phyloP scores from a whole-genome alignment of 2,797 vertebrate species.

The Mus minutoides region DNA sequence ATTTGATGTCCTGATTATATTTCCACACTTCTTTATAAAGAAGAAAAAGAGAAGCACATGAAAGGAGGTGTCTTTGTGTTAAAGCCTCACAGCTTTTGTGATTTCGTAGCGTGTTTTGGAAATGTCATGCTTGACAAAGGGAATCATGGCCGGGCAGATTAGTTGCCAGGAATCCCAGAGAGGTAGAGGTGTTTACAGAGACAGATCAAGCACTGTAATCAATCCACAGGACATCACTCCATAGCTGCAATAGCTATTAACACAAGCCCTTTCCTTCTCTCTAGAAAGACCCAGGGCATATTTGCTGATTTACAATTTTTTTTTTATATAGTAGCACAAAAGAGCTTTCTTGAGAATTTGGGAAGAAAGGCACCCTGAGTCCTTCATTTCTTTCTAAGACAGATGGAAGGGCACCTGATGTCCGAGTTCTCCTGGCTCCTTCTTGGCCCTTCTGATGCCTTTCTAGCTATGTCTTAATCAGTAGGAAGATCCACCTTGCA shows the following conservation, averaged over 20 bases:
- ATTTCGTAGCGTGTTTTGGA: neutral
- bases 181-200: conserved; percentile 60
- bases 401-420: too few relatives aligned
- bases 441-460: neutral
- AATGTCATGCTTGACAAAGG: conserved; percentile 3
- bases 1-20: conserved; percentile 72
- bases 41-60: neutral
- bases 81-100: conserved; percentile 6
- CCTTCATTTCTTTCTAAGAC: conserved; percentile 49
- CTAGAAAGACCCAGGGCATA: neutral
- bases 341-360: neutral
- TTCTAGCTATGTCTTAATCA: neutral
- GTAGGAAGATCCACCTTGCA: neutral
- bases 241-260: conserved; percentile 17
- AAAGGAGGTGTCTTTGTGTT: conserved; percentile 15
- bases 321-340: neutral
- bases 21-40: conserved; percentile 61
- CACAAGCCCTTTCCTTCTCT: neutral
- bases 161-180: neutral
- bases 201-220: conserved; percentile 35
- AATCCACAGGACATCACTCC: neutral
- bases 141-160: neutral
- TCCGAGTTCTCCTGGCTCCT: neutral
- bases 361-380: neutral
- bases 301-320: neutral